Base-by-base conservation (phyloP, 2,888 invertebrate species). In the Drosophila cracens region DNA sequence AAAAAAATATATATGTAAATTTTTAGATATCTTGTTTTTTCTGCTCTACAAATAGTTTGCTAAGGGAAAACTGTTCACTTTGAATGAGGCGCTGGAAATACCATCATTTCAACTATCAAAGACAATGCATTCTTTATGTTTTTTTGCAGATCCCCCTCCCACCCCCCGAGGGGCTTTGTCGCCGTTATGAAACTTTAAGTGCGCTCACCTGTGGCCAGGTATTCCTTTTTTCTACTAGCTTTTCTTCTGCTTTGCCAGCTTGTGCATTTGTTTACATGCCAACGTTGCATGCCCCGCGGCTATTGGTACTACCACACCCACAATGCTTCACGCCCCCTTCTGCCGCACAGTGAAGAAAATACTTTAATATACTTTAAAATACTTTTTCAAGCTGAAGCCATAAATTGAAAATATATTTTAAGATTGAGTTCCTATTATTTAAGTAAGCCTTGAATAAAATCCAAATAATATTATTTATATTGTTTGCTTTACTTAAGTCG, bases 131-230 rank as follows among this genome's bases (percentile, higher is more conserved):
- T 33, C 43, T 18, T 16, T 16, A 46, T 36, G 11, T n/a, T 13
- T 57, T 16, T 52, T 52, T 25, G 10, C 36, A 27, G 34, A 16
- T 0, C 7, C 38, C 27, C 27, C 11, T 0, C 18, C 7, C 56
- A 5, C 18, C 21, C 33, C 52, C 25, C 54, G n/a, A 2, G 31
- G 49, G 46, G 51, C 70, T 56, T 74, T 74, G 83, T 74, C 65
- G 79, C 70, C 72, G 73, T 84, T 76, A 87, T 89, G 89, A 84
- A 84, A 87, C 79, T 81, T 81, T 79, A 83, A 87, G 84, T 87
- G 76, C 65, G 65, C 78, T 65, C 79, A 83, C 84, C 87, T 84
- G 79, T 62, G 78, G 76, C 63, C 67, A 70, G 49, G 13, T 52
- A 65, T 16, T 51, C 27, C 57, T 36, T 36, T 49, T 51, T 53